Conservation (phyloP, 2,113 vertebrate species). For the Eidolon helvum region DNA sequence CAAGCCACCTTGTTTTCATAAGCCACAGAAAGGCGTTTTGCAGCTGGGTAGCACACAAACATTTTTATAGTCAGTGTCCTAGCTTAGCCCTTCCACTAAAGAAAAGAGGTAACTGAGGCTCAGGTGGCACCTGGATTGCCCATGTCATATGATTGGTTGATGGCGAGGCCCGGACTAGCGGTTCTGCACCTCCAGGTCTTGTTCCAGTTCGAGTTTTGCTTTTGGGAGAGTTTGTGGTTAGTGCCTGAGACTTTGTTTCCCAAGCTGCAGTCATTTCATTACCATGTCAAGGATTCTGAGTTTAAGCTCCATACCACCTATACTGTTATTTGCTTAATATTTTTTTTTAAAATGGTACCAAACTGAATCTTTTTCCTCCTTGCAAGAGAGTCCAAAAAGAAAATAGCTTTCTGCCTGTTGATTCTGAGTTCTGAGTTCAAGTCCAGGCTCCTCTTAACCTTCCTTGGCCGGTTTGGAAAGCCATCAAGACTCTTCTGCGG, state of each 20-base stretch:
- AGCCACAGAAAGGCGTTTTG: not conserved
- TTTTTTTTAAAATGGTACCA: not conserved
- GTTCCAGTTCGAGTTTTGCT: not conserved
- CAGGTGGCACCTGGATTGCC: not conserved
- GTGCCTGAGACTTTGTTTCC: not conserved
- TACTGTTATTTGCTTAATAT: not conserved
- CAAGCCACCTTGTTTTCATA: not conserved
- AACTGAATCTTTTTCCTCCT: not conserved
- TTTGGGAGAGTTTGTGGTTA: not conserved
- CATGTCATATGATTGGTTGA: rapidly evolving
- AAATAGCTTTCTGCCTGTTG: not conserved
- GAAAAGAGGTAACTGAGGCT: not conserved
- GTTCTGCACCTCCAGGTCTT: not conserved
- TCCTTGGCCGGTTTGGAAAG: not conserved
- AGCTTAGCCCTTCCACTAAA: not conserved
- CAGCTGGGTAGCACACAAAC: not conserved
- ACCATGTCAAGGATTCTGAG: not conserved
- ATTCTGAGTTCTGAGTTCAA: not conserved
- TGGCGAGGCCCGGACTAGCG: not conserved
- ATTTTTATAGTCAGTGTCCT: not conserved
- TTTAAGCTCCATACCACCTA: not conserved
- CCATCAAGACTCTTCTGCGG: not conserved
- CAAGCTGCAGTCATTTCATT: not conserved
- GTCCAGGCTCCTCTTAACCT: not conserved
- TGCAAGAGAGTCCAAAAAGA: not conserved